Evolutionary conservation across 2,797 vertebrate species (phyloP), one percentile per base, ranked within the genome.

Genomic region (Anableps anableps): DNA sequence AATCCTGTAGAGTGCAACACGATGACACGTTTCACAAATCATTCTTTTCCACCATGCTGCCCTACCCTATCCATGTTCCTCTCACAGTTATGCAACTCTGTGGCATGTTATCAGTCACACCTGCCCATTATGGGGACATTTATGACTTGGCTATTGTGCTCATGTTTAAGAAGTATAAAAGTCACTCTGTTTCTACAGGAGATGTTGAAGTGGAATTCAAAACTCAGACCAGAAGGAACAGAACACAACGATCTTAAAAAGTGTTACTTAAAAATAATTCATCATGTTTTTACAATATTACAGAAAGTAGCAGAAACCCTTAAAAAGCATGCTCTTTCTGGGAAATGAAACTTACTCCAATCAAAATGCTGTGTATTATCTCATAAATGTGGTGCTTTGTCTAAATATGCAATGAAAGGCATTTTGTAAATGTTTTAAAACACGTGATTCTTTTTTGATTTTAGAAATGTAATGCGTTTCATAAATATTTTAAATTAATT

Each of bases 111-210:
- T 78, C n/a, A 1, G 79, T 50, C 80, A 60, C 5, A 14, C n/a
- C 72, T 58, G 41, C 2, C 6, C 5, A 6, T 31, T 43, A 43
- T 45, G 4, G 0, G 13, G 23, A 16, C 34, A 75, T 86, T 78
- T 76, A 85, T 55, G 81, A 76, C 80, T 82, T 34, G 38, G 86
- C 78, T 84, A 38, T 62, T 72, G 77, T 36, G 8, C 10, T 68
- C 19, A 34, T 21, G 0, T 26, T 41, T 21, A 31, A 48, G 6
- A 7, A 10, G 14, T n/a, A 9, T 73, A 19, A 80, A 58, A 53
- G 53, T n/a, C 34, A 26, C 51, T 66, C 41, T 79, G 74, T 80
- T 74, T 38, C 19, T 47, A n/a, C 36, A 29, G 3, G 16, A 16
- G 13, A 43, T 13, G 4, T 2, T 3, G 26, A 3, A 19, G 45